Base-by-base conservation (phyloP, 1,140 invertebrate species). In the Cepaea nemoralis region DNA sequence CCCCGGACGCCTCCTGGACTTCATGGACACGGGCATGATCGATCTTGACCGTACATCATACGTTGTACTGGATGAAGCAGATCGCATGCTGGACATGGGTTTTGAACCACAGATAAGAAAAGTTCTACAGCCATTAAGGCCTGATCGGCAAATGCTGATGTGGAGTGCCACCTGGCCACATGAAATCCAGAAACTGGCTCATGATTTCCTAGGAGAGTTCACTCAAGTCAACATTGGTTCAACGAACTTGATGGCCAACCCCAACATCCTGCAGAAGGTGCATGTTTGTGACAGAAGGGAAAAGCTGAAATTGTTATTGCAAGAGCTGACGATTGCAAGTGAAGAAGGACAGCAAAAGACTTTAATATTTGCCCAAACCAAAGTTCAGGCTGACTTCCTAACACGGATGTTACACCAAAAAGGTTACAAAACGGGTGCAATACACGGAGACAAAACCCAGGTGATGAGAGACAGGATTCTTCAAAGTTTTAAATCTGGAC, bases 31-130 rank as follows among this genome's bases (percentile, higher is more conserved):
- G 82, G 95, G 95, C 3, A 96, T 95, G 40, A 98, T 96, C 0
- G 97, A 97, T 91, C 91, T 99, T 27, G 93, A 94, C 63, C 93
- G 97, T 55, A 97, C 96, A 89, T 98, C 97, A 48, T 99, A 98
- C 91, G 93, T 99, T 77, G 98, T 99, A 12, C 91, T 99, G 50
- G 98, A 99, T 92, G 98, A 99, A 92, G 98, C 98, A 86, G 98
- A 99, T 92, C 94, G 98, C 82, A 99, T 99, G 98, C 93, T 99
- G 87, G 98, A 99, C 92, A 99, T 99, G 98, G 98, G 98, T 87
- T 99, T 99, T 92, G 98, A 99, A 91, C 98, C 98, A n/a, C 98
- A 99, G 92, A 99, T 99, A 85, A 94, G 97, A 69, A 98, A 99
- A 92, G 99, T 99, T 88, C 94, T 99, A 84, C 95, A 96, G 88